Conservation (phyloP, 2,113 vertebrate genomes). For the Balaeniceps rex region DNA sequence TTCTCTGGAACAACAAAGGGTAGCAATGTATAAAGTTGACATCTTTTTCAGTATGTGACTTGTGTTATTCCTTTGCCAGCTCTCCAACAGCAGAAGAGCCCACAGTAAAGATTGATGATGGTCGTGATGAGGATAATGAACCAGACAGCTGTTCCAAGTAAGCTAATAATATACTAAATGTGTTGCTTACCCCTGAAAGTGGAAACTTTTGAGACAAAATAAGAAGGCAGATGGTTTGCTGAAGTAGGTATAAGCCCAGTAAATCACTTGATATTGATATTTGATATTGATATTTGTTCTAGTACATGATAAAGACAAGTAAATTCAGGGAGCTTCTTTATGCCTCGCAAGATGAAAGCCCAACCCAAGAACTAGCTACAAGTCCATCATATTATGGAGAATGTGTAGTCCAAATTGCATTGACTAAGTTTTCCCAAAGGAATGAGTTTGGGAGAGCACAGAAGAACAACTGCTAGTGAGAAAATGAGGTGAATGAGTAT, state of each 20-base stretch:
- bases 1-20: background rate
- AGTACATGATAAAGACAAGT: background rate
- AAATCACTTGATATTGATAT: background rate
- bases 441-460: background rate
- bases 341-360: background rate
- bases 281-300: background rate
- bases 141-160: slow-evolving; percentile 77
- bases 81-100: slow-evolving; percentile 69
- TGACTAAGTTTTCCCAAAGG: background rate
- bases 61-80: slow-evolving; percentile 34
- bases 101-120: slow-evolving; percentile 84
- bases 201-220: background rate
- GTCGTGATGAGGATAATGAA: slow-evolving; percentile 64
- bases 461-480: background rate
- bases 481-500: background rate
- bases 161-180: slow-evolving; percentile 26
- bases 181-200: background rate
- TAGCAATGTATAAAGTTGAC: background rate
- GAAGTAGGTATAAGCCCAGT: background rate
- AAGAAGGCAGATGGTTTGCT: background rate
- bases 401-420: background rate
- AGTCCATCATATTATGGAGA: background rate
- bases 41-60: background rate
- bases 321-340: background rate
- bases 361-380: background rate